Evolutionary conservation across 2,888 invertebrate genomes (phyloP), one percentile per base, ranked within the genome.

Genomic region (Ichneumon xanthorius): DNA sequence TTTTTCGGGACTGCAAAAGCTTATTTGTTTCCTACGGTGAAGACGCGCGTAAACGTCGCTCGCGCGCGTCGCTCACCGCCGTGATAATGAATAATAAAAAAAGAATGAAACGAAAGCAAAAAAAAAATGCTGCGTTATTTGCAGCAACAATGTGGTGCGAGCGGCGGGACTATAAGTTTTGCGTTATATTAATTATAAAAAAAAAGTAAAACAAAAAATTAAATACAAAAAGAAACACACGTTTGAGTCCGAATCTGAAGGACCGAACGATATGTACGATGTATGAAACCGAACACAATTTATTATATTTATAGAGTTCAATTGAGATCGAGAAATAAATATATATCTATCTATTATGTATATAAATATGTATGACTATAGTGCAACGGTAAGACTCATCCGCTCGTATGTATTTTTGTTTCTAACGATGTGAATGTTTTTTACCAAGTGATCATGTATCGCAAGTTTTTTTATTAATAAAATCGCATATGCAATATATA

Each of bases 381-480:
- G 11, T 58, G 58, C 58, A 58, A 58, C 22, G 78, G 88, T 86
- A 88, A 90, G 86, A 88, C 82, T 89, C 88, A 88, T 89, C 88
- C 88, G 90, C 89, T 91, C 88, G 89, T 90, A 91, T 87, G 91
- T 91, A 92, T 89, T 92, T 92, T 91, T 89, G 89, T 92, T 93
- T 58, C 88, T 89, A 90, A 92, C 89, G 84, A 91, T 87, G 89
- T 91, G 90, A 91, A 92, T 91, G 91, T 92, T 92, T 93, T 87
- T 93, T 88, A 92, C 93, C 92, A 90, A 91, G 87, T 90, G 90
- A 91, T 88, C 77, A 88, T 90, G 92, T 92, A 92, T 92, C 88
- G 87, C 87, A 84, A 87, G 86, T 88, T 90, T 92, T 89, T 92
- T 92, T 91, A 89, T 90, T 91, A 91, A 92, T 92, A 92, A 92